phyloP scores from a whole-genome alignment of 2,113 vertebrate species.

The Tautogolabrus adspersus region DNA sequence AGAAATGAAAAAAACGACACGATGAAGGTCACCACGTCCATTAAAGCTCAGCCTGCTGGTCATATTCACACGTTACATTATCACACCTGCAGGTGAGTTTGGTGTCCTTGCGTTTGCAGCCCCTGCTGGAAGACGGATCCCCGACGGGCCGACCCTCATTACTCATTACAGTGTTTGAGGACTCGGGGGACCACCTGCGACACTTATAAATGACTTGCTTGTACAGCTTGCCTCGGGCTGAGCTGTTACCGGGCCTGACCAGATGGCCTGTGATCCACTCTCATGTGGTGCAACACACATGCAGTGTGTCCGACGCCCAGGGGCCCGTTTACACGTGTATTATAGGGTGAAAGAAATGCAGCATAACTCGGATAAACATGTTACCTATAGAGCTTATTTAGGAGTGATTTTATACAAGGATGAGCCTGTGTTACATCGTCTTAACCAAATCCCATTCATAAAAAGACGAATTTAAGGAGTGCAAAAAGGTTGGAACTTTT shows the following conservation, averaged over 20 bases:
- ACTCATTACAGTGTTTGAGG: conserved; percentile 77
- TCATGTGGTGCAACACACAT: conserved; percentile 53
- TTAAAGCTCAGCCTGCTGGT: conserved; percentile 61
- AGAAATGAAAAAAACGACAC: conserved; percentile 55
- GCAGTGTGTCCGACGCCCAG: conserved; percentile 41
- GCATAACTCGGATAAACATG: neutral
- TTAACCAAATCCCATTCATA: neutral
- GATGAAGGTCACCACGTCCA: conserved; percentile 59
- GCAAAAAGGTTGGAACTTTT: neutral
- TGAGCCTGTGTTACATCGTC: neutral
- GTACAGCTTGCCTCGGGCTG: conserved; percentile 67
- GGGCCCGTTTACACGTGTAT: conserved; percentile 50
- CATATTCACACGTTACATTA: conserved; percentile 52
- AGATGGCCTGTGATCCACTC: conserved; percentile 78
- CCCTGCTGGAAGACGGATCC: conserved; percentile 67
- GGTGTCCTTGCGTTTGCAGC: conserved; percentile 70
- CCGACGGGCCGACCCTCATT: conserved; percentile 65
- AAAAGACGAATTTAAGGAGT: neutral
- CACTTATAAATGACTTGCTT: conserved; percentile 79
- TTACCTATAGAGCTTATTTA: too few relatives aligned
- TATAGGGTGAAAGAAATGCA: conserved; percentile 36
- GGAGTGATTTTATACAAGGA: too few relatives aligned
- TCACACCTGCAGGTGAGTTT: conserved; percentile 52
- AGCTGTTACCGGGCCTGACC: conserved; percentile 61
- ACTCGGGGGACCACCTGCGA: conserved; percentile 72